Percentiles rank a stretch among this genome's conserved stretches.
These are phyloP conservation scores for Campylomormyrus tamandua DNA, from an alignment of 2,113 vertebrate species.

Conservation along the genomic window DNA sequence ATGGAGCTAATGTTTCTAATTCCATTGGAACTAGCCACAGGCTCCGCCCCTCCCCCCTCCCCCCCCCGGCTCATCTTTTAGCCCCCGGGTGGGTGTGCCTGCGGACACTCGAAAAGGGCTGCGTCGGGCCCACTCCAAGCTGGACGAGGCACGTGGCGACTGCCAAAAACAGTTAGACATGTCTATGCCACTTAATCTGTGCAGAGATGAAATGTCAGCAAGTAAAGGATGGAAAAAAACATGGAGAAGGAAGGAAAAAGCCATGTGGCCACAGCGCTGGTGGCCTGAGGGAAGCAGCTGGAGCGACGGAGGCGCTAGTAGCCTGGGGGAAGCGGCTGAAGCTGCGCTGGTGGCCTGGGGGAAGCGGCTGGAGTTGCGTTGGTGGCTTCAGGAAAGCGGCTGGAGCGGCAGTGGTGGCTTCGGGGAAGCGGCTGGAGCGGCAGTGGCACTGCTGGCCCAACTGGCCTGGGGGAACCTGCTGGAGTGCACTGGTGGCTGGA, in stretches of 20 bases:
- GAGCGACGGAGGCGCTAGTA: conserved; percentile 24
- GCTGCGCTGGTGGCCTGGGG: no score
- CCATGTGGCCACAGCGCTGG: conserved; percentile 31
- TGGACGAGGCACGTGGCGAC: conserved; percentile 34
- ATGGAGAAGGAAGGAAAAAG: conserved; percentile 6
- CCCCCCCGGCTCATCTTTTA: conserved; percentile 31
- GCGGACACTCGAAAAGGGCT: conserved; percentile 67
- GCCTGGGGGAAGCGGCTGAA: conserved; percentile 33
- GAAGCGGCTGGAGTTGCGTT: no score
- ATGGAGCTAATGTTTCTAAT: conserved; percentile 58
- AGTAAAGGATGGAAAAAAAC: conserved; percentile 21
- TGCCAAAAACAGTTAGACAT: conserved; percentile 50
- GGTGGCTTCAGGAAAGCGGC: no score
- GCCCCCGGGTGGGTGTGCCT: conserved; percentile 52
- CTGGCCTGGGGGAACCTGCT: conserved; percentile 46
- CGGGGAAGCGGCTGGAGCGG: no score
- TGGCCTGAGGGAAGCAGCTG: conserved; percentile 46
- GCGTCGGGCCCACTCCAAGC: conserved; percentile 5
- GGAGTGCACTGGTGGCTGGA: not conserved
- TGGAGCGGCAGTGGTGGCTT: no score
- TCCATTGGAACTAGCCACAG: conserved; percentile 50
- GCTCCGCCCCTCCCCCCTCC: not conserved
- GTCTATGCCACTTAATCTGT: conserved; percentile 62
- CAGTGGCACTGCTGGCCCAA: no score
- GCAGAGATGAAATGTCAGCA: conserved; percentile 41